Percentiles rank a stretch among this genome's conserved stretches.
phyloP scores from a whole-genome alignment of 2,888 invertebrate species.

The Epiperipatus broadwayi region DNA sequence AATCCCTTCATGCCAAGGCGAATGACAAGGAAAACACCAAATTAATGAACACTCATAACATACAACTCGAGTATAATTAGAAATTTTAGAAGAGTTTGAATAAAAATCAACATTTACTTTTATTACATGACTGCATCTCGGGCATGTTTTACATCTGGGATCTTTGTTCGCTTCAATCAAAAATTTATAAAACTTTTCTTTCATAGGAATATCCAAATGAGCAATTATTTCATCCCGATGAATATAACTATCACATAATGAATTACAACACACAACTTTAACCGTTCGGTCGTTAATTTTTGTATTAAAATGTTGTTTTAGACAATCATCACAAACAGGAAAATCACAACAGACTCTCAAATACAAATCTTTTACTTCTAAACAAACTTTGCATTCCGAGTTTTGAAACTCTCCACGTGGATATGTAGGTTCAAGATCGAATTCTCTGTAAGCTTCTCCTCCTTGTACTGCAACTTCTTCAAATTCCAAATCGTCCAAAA shows the following conservation, averaged over 20 bases:
- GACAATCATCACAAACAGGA: conserved; percentile 25
- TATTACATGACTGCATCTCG: conserved; percentile 25
- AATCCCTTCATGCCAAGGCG: conserved; percentile 27
- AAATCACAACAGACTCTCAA: conserved; percentile 26
- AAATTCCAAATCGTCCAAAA: conserved; percentile 13
- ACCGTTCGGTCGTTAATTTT: conserved; percentile 24
- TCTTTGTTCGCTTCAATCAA: conserved; percentile 26
- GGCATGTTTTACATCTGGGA: conserved; percentile 28
- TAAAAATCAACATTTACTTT: too few relatives aligned
- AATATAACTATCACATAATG: conserved; percentile 22
- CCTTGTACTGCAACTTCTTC: conserved; percentile 14
- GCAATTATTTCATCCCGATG: conserved; percentile 26
- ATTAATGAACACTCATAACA: conserved; percentile 26
- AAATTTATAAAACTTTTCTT: conserved; percentile 25
- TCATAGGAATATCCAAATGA: conserved; percentile 21
- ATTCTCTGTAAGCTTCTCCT: conserved; percentile 8
- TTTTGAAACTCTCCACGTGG: conserved; percentile 17
- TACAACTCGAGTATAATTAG: conserved; percentile 19
- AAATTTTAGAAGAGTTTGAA: conserved; percentile 8
- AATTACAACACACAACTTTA: conserved; percentile 25
- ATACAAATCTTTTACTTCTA: conserved; percentile 19
- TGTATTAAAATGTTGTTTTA: conserved; percentile 22
- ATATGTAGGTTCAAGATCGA: conserved; percentile 16
- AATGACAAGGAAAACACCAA: conserved; percentile 31
- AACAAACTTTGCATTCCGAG: conserved; percentile 25